Conservation (phyloP, 1,140 invertebrate species). For the Conopomorpha cramerella region DNA sequence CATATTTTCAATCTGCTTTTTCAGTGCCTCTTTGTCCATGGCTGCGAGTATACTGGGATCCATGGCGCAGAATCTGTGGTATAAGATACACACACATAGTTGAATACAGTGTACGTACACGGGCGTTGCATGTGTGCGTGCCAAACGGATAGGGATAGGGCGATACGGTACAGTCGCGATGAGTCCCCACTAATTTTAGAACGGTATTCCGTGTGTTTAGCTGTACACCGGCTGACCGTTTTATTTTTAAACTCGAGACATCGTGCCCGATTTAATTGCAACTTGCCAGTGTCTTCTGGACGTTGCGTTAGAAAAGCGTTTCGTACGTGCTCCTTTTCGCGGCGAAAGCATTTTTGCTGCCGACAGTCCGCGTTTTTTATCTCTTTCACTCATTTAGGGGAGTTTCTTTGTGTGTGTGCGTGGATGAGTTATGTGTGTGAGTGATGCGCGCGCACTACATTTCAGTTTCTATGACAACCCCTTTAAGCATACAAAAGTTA, state of each 20-base stretch:
- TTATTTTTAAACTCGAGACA: no score
- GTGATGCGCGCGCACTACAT: slow-evolving; percentile 51
- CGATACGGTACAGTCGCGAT: slow-evolving; percentile 4
- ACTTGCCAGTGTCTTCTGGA: no score
- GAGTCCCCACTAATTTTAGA: neutral
- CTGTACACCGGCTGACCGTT: neutral
- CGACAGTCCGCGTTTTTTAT: slow-evolving; percentile 23
- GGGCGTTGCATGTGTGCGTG: slow-evolving; percentile 2
- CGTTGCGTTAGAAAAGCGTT: no score
- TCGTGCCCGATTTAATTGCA: no score
- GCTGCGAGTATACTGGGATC: slow-evolving; percentile 88
- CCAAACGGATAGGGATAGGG: slow-evolving; percentile 64
- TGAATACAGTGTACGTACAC: slow-evolving; percentile 13
- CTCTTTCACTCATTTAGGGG: slow-evolving; percentile 32
- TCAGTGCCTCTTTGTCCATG: slow-evolving; percentile 96
- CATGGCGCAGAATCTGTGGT: slow-evolving; percentile 68
- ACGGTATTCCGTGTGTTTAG: neutral
- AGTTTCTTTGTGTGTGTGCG: slow-evolving; percentile 15
- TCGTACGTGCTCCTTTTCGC: no score
- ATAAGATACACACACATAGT: slow-evolving; percentile 49
- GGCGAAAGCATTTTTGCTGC: no score
- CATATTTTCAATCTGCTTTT: slow-evolving; percentile 97
- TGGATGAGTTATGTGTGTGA: slow-evolving; percentile 14
- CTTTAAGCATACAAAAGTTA: slow-evolving; percentile 37
- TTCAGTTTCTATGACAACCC: slow-evolving; percentile 57